Evolutionary conservation across 2,797 vertebrate species (phyloP), one percentile per base, ranked within the genome.

Genomic region (Clarias fuscus): DNA sequence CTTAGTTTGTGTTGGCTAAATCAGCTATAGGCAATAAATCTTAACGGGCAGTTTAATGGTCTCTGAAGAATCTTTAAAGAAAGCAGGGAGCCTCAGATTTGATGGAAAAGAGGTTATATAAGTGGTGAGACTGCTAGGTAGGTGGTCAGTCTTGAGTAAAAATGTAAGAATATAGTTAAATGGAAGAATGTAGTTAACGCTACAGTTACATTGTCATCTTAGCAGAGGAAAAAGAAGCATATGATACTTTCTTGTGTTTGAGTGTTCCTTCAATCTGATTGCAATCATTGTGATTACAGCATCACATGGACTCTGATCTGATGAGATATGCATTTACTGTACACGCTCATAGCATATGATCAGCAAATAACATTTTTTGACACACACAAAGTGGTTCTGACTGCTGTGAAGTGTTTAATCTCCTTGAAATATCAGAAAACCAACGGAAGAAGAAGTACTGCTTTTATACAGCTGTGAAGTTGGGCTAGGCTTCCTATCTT

Each of bases 11-110:
- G 85, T 88, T 90, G 82, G 88, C 88, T 89, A 89, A 89, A 90
- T 93, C 89, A 86, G 93, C 93, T 92, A 92, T 87, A 89, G 91
- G 93, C 91, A 92, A 91, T 95, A 93, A 92, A 93, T 90, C 84
- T 87, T 91, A 84, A 93, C 91, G 80, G 87, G 84, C 85, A 91
- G 89, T 93, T 93, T 93, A 94, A 93, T 91, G 89, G 90, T 90
- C 92, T 93, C 91, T 91, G 86, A 92, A 91, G 82, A 91, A 89
- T 90, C 89, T 92, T 91, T 90, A 91, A 91, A 92, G 87, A 90
- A 88, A 91, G 91, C 89, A 88, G 88, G 92, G 91, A 91, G 88
- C 92, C 85, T 91, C 90, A 89, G 88, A 86, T 86, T 86, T 91
- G 89, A 79, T 85, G 78, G 77, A 77, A 91, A 93, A 90, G 90